Conservation (phyloP, 2,888 invertebrate genomes). For the Ectemnius cavifrons region DNA sequence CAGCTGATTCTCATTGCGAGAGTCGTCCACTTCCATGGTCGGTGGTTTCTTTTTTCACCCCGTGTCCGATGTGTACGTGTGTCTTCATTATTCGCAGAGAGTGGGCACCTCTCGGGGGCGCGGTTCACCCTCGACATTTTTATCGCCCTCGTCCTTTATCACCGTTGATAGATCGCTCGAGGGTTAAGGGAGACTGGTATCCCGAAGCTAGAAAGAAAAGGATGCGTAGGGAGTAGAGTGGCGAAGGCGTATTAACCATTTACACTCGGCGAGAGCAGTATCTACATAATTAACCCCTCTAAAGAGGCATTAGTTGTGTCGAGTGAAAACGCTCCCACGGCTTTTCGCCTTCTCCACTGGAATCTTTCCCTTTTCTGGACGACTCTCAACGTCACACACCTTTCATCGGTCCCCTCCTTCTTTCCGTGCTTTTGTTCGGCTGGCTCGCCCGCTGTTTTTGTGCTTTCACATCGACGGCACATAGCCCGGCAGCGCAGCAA, state of each 20-base stretch:
- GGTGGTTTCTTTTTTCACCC: conserved; percentile 1
- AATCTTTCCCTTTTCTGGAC: too few species aligned
- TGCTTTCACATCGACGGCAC: conserved; percentile 16
- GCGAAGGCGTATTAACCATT: not conserved
- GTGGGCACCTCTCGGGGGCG: not conserved
- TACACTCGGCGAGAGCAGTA: not conserved
- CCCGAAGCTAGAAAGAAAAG: conserved; percentile 19
- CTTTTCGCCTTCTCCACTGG: too few species aligned
- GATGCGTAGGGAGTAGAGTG: conserved; percentile 13
- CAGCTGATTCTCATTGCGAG: too few species aligned
- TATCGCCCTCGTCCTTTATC: conserved; percentile 39
- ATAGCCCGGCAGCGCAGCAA: too few species aligned
- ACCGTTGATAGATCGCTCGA: conserved; percentile 33
- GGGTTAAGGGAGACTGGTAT: conserved; percentile 6
- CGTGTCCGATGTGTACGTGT: conserved; percentile 15
- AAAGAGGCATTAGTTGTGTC: conserved; percentile 39
- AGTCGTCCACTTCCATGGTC: too few species aligned
- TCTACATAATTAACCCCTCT: conserved; percentile 52
- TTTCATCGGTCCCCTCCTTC: conserved; percentile 32
- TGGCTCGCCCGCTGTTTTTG: conserved; percentile 15
- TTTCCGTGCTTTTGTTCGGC: conserved; percentile 28
- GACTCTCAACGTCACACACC: conserved; percentile 15
- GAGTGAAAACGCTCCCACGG: not conserved
- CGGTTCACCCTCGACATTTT: conserved; percentile 41
- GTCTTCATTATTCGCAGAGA: conserved; percentile 29